Base-by-base conservation (phyloP, 2,797 vertebrate genomes). In the Oreochromis grahami region DNA sequence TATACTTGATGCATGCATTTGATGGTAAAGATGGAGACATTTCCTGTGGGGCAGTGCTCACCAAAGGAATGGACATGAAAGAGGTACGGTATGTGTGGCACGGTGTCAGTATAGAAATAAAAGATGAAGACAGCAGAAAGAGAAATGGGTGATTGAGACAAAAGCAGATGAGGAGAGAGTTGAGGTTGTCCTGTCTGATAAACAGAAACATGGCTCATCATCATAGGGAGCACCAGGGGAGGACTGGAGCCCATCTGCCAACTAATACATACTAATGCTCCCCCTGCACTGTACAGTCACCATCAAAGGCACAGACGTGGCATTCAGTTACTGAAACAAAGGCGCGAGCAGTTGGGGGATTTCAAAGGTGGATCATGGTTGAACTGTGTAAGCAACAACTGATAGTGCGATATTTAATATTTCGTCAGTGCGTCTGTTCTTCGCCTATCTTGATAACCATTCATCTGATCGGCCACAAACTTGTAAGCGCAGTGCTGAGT, bases 141-240 rank as follows among this genome's bases (percentile, higher is more conserved):
- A 89, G 78, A 72, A 81, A 84, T 29, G 81, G 79, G 87, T 91
- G 92, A 94, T 84, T 91, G 91, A 93, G 93, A 91, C 90, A 89
- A 92, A 93, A 90, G 87, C 79, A 91, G 92, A 93, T 84, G 87
- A 91, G 84, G 79, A 77, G 89, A 89, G 90, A 92, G 91, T 88
- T 91, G 86, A 91, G 88, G 86, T 87, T 92, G 93, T 94, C 93
- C 93, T 90, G 89, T 93, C 87, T 89, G 92, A 94, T 95, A 91
- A 94, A 90, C 90, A 88, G 88, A 58, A 93, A 93, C 94, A 94
- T 94, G 94, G 93, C 90, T 95, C 92, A 94, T 94, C 90, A 93
- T 94, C 94, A 93, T 86, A 89, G 86, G 41, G 81, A 92, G 88
- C 92, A 90, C 84, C 91, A 34, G 85, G 93, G 91, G 94, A 93